Evolutionary conservation across 2,113 vertebrate species (phyloP), one percentile per base, ranked within the genome.

Genomic region (Ptilorrhoa leucosticta): DNA sequence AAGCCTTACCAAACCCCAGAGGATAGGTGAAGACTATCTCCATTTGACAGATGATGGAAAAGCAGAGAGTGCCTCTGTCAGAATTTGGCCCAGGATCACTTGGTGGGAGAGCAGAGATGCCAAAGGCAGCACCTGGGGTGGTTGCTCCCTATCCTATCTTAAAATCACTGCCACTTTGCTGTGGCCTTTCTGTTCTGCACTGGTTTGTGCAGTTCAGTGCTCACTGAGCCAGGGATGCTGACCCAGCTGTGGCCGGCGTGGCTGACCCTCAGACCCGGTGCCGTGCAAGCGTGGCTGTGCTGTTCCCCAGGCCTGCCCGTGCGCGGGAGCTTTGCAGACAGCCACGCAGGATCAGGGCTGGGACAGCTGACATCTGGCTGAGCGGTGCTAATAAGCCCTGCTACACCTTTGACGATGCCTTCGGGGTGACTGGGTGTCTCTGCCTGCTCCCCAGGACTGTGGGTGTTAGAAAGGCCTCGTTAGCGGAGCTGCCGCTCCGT

Each of bases 21-120:
- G 86, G 48, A 81, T 11, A 92, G 65, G 66, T 87, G 72, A 83
- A 86, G 90, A 64, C 80, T 95, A 93, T 84, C 71, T 92, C 44
- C 69, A 33, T 77, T 92, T 69, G 83, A 89, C 72, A 87, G 83
- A 79, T 39, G 53, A 82, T 79, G 73, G 73, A 82, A 87, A 82
- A 93, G 26, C 85, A 90, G 61, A 91, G 63, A 54, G 22, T 51
- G 78, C 33, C 42, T 83, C 83, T 90, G 54, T 75, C 71, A 78
- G 85, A 73, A 31, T 86, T 88, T 90, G 76, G 79, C 83, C 57
- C 35, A 48, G 37, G 48, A 65, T 75, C 65, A 72, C 37, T 45
- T 39, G 63, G 26, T 58, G 64, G 75, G 72, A 60, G 37, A 64
- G 56, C 65, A 78, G 68, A 2, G 3, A 48, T 80, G 76, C 72